Percentiles rank a stretch among this genome's conserved stretches.
These are phyloP conservation scores for Rhagoletis pomonella DNA, from an alignment of 1,140 invertebrate species.

Conservation along the genomic window DNA sequence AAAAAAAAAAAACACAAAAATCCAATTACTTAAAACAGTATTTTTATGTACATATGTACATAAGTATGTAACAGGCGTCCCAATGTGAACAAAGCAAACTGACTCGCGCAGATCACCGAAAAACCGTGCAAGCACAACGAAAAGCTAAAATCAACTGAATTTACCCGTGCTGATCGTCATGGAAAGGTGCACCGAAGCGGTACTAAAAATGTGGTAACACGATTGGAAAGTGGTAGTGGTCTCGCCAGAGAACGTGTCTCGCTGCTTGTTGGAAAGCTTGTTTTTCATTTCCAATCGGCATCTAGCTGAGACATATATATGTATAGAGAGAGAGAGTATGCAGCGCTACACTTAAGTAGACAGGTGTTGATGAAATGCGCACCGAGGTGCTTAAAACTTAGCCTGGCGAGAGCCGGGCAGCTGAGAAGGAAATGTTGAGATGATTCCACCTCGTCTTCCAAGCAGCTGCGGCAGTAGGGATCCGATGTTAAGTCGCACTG, in stretches of 20 bases:
- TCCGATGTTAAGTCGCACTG: no score
- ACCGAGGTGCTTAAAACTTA: no score
- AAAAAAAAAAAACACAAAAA: not conserved
- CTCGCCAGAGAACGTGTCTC: not conserved
- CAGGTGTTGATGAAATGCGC: no score
- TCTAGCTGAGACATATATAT: not conserved
- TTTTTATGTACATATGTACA: not conserved
- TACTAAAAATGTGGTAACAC: slow-evolving; percentile 31
- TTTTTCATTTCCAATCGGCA: slow-evolving; percentile 10
- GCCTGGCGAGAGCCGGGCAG: no score
- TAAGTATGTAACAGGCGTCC: not conserved
- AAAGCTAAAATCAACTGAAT: slow-evolving; percentile 45
- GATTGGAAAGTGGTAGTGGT: slow-evolving; percentile 33
- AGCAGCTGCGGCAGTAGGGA: no score
- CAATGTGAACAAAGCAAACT: not conserved
- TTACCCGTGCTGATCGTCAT: not conserved
- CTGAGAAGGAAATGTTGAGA: no score
- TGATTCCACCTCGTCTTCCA: no score
- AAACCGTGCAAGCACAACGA: slow-evolving; percentile 36
- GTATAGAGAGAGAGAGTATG: not conserved
- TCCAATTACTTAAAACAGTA: slow-evolving; percentile 15
- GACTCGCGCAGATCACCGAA: not conserved
- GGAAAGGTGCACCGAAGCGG: not conserved
- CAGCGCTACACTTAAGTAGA: not conserved
- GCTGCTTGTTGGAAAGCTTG: slow-evolving; percentile 16